Base-by-base conservation (phyloP, 2,888 invertebrate species). In the Digitonthophagus gazella region DNA sequence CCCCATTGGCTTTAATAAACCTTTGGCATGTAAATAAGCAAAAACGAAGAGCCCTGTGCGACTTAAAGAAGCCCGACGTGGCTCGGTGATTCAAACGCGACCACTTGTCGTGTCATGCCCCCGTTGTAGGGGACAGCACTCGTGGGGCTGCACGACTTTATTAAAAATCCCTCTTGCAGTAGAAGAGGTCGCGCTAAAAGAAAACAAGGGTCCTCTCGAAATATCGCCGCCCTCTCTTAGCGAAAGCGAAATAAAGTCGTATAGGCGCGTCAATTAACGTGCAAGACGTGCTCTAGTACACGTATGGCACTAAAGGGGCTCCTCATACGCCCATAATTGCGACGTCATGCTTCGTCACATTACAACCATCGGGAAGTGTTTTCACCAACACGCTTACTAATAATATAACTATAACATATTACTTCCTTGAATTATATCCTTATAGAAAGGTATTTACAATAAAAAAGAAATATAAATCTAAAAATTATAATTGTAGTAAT, bases 281-380 rank as follows among this genome's bases (percentile, higher is more conserved):
- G 65, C 71, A 68, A 73, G 74, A 78, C 79, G 78, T 79, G 79
- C 79, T 76, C 76, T 75, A 79, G 78, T 76, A 74, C 75, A 74
- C 73, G 75, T 75, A 73, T 72, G 73, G 75, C 75, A 71, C 72
- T 72, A 73, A 74, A 76, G 74, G 75, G 70, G 72, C 73, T 73
- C 74, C 75, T 73, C 68, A 61, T 69, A 68, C 71, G 67, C 72
- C 71, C 71, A 73, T 76, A 76, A 76, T 76, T 76, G 76, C 74
- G 71, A 75, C 75, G 77, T 75, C 76, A 73, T 75, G 75, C 28
- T 44, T 44, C 28, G 28, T 11, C 28, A 11, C 72, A 74, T 77
- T 75, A 75, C 74, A 74, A 75, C 71, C 74, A 74, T 75, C 72
- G 67, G 68, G 70, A 71, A 73, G 58, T 71, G 75, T 75, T 73